Evolutionary conservation across 2,113 vertebrate species (phyloP), one percentile per base, ranked within the genome.

Genomic region (Monopterus albus): DNA sequence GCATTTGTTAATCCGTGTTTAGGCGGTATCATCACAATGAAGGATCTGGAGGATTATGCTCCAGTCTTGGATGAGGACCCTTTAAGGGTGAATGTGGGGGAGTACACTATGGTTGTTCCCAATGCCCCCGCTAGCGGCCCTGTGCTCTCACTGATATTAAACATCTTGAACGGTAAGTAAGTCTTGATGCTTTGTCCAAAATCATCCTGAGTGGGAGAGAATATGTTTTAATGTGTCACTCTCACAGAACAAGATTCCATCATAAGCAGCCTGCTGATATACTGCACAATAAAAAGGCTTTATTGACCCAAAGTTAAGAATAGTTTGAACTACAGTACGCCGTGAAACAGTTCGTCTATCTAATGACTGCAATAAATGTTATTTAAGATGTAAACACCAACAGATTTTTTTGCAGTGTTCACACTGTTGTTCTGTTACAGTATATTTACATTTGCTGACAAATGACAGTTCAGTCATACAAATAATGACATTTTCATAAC

Each of bases 131-230:
- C 96, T 57, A 96, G 97, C 0, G 97, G 98, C 45, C 95, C 98
- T 0, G 95, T 99, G 69, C 93, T 99, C 29, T 89, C 90, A 1
- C 95, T 99, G 78, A 96, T 98, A 75, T 90, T 99, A 79, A 96
- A 97, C 88, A 96, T 99, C 62, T 83, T 99, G 78, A 94, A 95
- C 72, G 96, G 97, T 98, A 84, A 91, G 82, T 56, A 84, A 91
- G 82, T 56, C 49, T 76, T 62, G 63, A 78, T 85, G 60, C 78
- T 50, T 49, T 29, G 45, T 87, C 65, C 74, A 76, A 83, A 68
- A 84, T 52, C 62, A 79, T 53, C 60, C 62, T 6, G 69, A 65
- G 81, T 81, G 83, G 83, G 83, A 66, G 80, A 68, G 65, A 72
- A 73, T 66, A 69, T 56, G 59, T 47, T 81, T 72, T 67, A 62